Base-by-base conservation (phyloP, 2,888 invertebrate species). In the Drosophila anomalipes region DNA sequence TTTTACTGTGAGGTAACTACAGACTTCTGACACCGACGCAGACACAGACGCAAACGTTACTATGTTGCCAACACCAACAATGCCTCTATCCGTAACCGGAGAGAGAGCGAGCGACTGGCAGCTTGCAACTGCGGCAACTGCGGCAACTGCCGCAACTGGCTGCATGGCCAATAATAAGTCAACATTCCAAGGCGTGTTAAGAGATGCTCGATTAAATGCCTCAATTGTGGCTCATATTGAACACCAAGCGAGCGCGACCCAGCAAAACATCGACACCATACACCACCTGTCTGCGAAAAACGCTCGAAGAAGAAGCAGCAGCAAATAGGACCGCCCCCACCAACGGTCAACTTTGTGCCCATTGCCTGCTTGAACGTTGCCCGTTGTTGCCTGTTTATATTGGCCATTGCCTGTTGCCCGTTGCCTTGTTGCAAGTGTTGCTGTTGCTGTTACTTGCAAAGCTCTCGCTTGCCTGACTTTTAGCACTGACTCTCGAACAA, bases 181-280 rank as follows among this genome's bases (percentile, higher is more conserved):
- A 91, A 93, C 93, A 93, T 93, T 93, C 92, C 92, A 91, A 91
- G 92, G 93, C 93, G 92, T 93, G 93, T 93, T 91, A 93, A 92
- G 89, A 93, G 93, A 93, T 93, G 93, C 92, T 92, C 93, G 93
- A 93, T 93, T 93, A 93, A 93, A 93, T 93, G 92, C 93, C 93
- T 91, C 91, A 89, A 91, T 91, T 91, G 89, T 89, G 86, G 83
- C 85, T 88, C 89, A 86, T 86, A 88, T 90, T 88, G 88, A 90
- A 88, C 88, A 88, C 87, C 84, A 86, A 70, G 81, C 75, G 67
- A 80, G 72, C 69, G 69, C 76, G 82, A 82, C 87, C 83, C 84
- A 77, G 81, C 86, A 85, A 82, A 85, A 79, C 82, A 87, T 77
- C 90, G 86, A 89, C 86, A 88, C 89, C 89, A 85, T 71, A 77